A percentile compares a stretch with the other conserved stretches of the same genome.
These are phyloP conservation scores for Drosophila pseudoobscura DNA, from an alignment of 1,140 invertebrate species.

Conservation along the genomic window DNA sequence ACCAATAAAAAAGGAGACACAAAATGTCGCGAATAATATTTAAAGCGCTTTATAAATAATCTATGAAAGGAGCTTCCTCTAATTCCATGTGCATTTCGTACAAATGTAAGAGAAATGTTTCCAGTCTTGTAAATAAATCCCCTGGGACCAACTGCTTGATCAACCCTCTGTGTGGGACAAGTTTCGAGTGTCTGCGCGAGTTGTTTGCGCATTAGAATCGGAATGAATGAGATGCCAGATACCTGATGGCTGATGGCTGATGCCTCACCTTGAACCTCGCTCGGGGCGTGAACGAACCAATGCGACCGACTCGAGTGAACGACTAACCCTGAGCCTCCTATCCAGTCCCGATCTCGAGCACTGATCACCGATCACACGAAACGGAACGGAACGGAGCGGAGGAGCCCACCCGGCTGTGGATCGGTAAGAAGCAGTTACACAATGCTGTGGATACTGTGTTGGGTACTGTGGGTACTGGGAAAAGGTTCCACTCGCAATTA, in stretches of 20 bases:
- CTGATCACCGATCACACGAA: slow-evolving; percentile 18
- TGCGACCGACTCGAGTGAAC: slow-evolving; percentile 15
- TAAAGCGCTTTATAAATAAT: too few relatives aligned
- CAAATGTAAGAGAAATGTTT: too few relatives aligned
- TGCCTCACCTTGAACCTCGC: slow-evolving; percentile 67
- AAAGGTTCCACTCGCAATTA: slow-evolving; percentile 27
- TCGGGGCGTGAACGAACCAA: slow-evolving; percentile 18
- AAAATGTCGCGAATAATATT: too few relatives aligned
- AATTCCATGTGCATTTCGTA: too few relatives aligned
- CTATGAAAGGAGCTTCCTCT: too few relatives aligned
- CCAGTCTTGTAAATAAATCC: too few relatives aligned
- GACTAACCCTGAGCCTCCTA: slow-evolving; percentile 56
- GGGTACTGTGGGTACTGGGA: slow-evolving; percentile 2
- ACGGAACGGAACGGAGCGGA: background rate
- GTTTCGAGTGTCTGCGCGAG: slow-evolving; percentile 21
- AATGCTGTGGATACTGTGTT: slow-evolving; percentile 27
- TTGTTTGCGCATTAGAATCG: slow-evolving; percentile 51
- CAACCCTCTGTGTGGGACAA: background rate
- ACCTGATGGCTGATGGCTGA: slow-evolving; percentile 10
- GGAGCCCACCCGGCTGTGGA: slow-evolving; percentile 49
- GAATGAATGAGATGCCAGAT: slow-evolving; percentile 41
- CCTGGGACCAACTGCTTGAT: background rate
- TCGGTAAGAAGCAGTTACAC: slow-evolving; percentile 50
- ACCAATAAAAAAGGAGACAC: too few relatives aligned
- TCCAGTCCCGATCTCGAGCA: slow-evolving; percentile 42